A percentile compares a stretch with the other conserved stretches of the same genome.
phyloP scores from a whole-genome alignment of 2,888 invertebrate species.

The Drosophila kambysellisi region DNA sequence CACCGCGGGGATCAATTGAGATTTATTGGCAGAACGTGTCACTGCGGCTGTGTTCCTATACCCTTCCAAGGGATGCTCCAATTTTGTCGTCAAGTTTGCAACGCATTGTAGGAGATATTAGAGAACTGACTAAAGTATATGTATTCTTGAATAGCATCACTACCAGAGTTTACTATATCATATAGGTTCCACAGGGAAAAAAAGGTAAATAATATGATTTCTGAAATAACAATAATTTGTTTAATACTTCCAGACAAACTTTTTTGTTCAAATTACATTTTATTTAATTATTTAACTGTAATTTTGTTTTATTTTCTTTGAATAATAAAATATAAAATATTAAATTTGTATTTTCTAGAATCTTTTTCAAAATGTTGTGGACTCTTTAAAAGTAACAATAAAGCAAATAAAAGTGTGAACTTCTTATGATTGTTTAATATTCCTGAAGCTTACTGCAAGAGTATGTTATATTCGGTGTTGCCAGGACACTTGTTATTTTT shows the following conservation, averaged over 20 bases:
- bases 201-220: neutral
- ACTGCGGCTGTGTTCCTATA: constrained; percentile 29
- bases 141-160: neutral
- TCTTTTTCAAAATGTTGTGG: neutral
- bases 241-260: neutral
- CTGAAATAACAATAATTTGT: too few relatives aligned
- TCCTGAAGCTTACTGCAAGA: neutral
- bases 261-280: neutral
- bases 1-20: constrained; percentile 79
- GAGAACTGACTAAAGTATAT: fast-evolving
- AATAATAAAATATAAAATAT: neutral
- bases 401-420: neutral
- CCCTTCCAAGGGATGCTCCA: neutral
- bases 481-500: neutral
- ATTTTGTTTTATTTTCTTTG: neutral
- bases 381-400: neutral
- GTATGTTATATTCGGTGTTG: neutral
- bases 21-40: constrained; percentile 79
- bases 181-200: too few relatives aligned
- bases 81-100: neutral
- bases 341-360: neutral
- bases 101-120: neutral
- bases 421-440: neutral
- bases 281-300: neutral
- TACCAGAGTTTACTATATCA: neutral